These are phyloP conservation scores for Odontesthes bonariensis DNA, from an alignment of 2,113 vertebrate species.

Conservation along the genomic window DNA sequence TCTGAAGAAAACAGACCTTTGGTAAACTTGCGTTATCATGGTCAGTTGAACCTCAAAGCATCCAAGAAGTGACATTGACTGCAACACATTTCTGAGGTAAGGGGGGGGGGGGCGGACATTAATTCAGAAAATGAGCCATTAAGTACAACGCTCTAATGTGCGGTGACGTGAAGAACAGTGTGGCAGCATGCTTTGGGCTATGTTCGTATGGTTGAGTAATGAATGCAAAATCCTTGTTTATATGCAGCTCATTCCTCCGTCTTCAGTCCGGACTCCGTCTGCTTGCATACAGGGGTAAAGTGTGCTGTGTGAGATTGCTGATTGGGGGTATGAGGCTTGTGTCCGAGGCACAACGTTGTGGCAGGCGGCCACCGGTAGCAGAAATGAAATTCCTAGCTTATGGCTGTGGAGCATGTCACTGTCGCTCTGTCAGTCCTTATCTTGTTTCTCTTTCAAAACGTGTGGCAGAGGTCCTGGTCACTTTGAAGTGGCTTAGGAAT, in stretches of 20 bases:
- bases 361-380: constrained; percentile 31
- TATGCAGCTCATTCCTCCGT: constrained; percentile 51
- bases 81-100: too few relatives aligned
- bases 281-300: constrained; percentile 29
- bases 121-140: not conserved
- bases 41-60: constrained; percentile 1
- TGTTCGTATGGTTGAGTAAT: constrained; percentile 39
- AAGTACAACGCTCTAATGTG: not conserved
- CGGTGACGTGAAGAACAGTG: constrained; percentile 12
- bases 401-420: constrained; percentile 55
- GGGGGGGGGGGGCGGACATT: not conserved
- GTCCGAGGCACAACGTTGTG: constrained; percentile 22
- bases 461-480: constrained; percentile 6
- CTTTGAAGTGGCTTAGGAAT: constrained; percentile 53
- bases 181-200: constrained; percentile 3
- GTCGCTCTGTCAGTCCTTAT: constrained; percentile 55
- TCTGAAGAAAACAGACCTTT: not conserved
- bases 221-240: constrained; percentile 48
- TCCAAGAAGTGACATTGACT: not conserved
- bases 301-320: constrained; percentile 28
- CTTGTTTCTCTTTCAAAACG: not conserved
- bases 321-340: constrained; percentile 4
- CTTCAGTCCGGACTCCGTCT: constrained; percentile 31
- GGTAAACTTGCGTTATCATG: not conserved
- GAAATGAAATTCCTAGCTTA: constrained; percentile 22